Percentiles rank a stretch among this genome's conserved stretches.
phyloP scores from a whole-genome alignment of 2,888 invertebrate genomes.

The Brachylomia viminalis region DNA sequence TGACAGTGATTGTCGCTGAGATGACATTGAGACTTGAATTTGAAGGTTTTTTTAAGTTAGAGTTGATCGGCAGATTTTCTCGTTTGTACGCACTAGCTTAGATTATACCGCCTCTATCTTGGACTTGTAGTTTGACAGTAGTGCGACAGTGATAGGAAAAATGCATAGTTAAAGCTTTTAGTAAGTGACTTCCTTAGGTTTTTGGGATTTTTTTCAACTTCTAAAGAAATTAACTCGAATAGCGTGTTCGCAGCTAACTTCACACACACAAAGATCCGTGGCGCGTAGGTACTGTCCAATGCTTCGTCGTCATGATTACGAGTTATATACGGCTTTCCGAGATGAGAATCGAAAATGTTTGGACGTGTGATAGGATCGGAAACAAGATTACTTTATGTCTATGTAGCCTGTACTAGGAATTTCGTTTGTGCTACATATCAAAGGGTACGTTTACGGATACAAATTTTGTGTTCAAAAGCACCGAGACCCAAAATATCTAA shows the following conservation, averaged over 20 bases:
- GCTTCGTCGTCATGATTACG: constrained; percentile 24
- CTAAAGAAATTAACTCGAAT: not conserved
- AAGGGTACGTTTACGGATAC: not conserved
- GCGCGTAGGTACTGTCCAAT: not conserved
- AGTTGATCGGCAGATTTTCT: no score
- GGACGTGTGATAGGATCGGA: constrained; percentile 22
- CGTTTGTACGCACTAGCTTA: not conserved
- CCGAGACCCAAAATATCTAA: not conserved
- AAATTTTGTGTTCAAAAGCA: not conserved
- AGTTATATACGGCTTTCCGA: not conserved
- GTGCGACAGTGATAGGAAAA: no score
- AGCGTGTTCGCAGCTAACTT: not conserved
- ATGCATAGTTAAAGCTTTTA: not conserved
- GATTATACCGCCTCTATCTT: not conserved
- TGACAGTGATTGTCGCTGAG: no score
- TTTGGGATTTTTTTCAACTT: not conserved
- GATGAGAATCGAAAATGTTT: constrained; percentile 19
- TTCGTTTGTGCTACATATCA: constrained; percentile 11
- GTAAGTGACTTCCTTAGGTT: not conserved
- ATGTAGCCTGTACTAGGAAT: not conserved
- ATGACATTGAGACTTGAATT: no score
- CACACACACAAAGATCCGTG: not conserved
- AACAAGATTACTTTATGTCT: constrained; percentile 31
- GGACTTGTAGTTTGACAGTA: not conserved
- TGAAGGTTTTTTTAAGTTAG: no score